phyloP scores from a whole-genome alignment of 2,888 invertebrate genomes.

The Timema cristinae region DNA sequence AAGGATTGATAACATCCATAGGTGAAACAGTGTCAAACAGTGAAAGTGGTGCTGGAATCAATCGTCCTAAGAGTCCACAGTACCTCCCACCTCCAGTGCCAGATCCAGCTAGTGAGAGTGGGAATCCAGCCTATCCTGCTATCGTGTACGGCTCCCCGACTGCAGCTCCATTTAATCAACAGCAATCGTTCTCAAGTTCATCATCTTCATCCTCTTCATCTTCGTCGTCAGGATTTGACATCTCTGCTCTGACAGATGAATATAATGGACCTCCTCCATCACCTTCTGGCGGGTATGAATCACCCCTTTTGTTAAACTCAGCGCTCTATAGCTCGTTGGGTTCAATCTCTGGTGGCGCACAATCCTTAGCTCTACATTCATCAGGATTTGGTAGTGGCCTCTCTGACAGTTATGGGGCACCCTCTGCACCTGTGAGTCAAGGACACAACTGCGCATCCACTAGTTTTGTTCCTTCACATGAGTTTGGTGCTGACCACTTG shows the following conservation, averaged over 20 bases:
- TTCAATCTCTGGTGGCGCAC: constrained; percentile 12
- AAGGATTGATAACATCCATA: constrained; percentile 62
- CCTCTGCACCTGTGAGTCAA: constrained; percentile 38
- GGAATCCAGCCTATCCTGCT: constrained; percentile 34
- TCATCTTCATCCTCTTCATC: constrained; percentile 12
- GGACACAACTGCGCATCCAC: constrained; percentile 28
- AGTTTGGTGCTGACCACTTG: constrained; percentile 28
- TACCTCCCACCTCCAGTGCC: constrained; percentile 63
- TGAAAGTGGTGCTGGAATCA: constrained; percentile 53
- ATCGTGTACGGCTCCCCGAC: constrained; percentile 38
- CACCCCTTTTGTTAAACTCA: neutral
- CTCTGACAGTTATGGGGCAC: constrained; percentile 36
- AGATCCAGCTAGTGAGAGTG: constrained; percentile 42
- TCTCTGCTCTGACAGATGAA: neutral
- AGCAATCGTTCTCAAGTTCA: constrained; percentile 4
- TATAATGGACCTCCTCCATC: constrained; percentile 11
- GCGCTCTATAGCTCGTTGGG: neutral
- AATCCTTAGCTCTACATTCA: constrained; percentile 10
- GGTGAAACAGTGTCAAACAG: constrained; percentile 60
- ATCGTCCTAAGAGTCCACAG: constrained; percentile 40
- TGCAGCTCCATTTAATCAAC: constrained; percentile 21
- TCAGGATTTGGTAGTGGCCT: constrained; percentile 18
- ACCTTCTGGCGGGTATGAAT: constrained; percentile 15
- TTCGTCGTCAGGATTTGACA: constrained; percentile 9
- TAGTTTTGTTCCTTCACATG: constrained; percentile 30